Evolutionary conservation across 2,797 vertebrate species (phyloP), one percentile per base, ranked within the genome.

Genomic region (Aldrovandia affinis): DNA sequence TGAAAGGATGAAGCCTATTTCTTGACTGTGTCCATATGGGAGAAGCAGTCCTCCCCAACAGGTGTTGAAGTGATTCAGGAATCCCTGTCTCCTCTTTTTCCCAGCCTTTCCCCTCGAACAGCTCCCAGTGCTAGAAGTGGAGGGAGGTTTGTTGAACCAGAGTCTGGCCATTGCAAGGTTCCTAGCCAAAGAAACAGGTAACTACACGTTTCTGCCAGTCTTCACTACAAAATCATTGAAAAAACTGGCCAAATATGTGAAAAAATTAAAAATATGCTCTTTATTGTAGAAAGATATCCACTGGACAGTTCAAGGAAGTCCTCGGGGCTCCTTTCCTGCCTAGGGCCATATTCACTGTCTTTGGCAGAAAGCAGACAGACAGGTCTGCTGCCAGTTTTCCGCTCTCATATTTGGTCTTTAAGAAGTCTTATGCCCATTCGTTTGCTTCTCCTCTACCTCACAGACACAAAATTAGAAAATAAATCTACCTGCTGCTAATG

Each of bases 81-180:
- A n/a, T n/a, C n/a, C n/a, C n/a, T n/a, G n/a, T 47, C 42, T 30
- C 36, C 3, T 81, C 85, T 47, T 84, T 15, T 36, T 87, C 83
- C 81, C 85, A 96, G 95, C 89, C 86, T 87, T 95, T 59, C 93
- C 92, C 0, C 95, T 95, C 5, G 90, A 90, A 78, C 94, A 95
- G 89, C 61, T 96, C 18, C 95, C 95, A 0, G 6, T 96, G 86
- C 90, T 96, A 89, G 94, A 95, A 88, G 92, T 95, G 0, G 92
- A 95, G 0, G 94, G 95, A 82, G 81, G 91, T 55, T 61, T 22
- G 12, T 89, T 95, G 85, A 92, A 95, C 83, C 95, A 96, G 88
- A 96, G 95, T 83, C 88, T 95, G 2, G 95, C 95, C 0, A 96
- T 96, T 25, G 95, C 92, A 73, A 93, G 95, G 89, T 95, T 94